Conservation (phyloP, 30 jellyfish, hydroid and myxozoan genomes). For the Nemopilema nomurai region DNA sequence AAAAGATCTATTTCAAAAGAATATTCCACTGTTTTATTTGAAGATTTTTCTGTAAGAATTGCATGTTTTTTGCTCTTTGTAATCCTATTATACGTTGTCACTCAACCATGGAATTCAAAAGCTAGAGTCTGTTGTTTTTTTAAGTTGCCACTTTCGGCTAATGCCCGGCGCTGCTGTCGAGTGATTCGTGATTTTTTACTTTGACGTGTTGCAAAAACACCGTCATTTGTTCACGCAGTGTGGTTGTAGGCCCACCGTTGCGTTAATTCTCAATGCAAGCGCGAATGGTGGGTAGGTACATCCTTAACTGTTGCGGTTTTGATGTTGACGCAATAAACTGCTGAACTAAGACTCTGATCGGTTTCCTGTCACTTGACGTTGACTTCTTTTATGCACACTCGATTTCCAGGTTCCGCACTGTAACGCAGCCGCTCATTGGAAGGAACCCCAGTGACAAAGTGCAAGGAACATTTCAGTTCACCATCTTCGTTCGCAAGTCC, state of each 20-base stretch:
- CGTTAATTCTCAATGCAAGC: neutral
- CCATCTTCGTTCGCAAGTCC: slow-evolving; percentile 81
- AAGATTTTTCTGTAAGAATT: neutral
- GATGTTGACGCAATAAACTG: neutral
- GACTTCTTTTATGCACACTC: neutral
- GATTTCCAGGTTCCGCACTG: slow-evolving; percentile 86
- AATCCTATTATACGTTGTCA: neutral
- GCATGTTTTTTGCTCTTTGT: neutral
- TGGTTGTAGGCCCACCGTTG: neutral
- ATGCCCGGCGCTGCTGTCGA: too few relatives aligned
- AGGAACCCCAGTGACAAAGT: slow-evolving; percentile 88
- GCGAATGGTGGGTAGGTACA: neutral
- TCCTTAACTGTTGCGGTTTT: neutral
- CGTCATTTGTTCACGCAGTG: too few relatives aligned
- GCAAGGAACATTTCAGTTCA: slow-evolving; percentile 90
- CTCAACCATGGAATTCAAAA: neutral
- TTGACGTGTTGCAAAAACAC: too few relatives aligned
- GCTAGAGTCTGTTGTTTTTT: neutral
- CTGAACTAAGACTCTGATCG: neutral
- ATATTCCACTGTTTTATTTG: neutral
- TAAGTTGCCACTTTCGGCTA: neutral
- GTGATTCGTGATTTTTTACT: too few relatives aligned
- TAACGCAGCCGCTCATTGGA: slow-evolving; percentile 90
- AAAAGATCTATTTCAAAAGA: neutral
- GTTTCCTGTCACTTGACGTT: neutral